These are phyloP conservation scores for Anastatus disparis DNA, from an alignment of 1,140 invertebrate genomes.

Conservation along the genomic window DNA sequence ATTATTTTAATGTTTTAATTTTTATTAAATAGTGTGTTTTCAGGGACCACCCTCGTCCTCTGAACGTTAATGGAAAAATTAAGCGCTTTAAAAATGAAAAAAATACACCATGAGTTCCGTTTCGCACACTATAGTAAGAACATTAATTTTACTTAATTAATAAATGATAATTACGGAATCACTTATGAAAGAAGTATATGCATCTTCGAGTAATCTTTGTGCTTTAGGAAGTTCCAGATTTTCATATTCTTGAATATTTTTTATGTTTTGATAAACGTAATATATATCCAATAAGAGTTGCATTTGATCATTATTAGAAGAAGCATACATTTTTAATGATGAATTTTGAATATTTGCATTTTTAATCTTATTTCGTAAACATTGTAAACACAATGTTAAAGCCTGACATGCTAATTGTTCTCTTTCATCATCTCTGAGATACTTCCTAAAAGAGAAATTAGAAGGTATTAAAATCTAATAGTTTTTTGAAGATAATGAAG, in stretches of 20 bases:
- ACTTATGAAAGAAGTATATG: conserved; percentile 69
- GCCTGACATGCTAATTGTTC: conserved; percentile 81
- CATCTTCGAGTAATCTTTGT: conserved; percentile 70
- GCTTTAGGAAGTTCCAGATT: conserved; percentile 64
- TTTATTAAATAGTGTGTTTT: too few relatives aligned
- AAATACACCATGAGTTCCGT: too few relatives aligned
- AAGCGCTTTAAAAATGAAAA: too few relatives aligned
- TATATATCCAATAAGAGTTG: conserved; percentile 72
- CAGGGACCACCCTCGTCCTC: too few relatives aligned
- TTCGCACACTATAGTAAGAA: too few relatives aligned
- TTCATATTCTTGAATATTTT: conserved; percentile 72
- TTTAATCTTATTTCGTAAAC: conserved; percentile 67
- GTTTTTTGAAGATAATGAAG: neutral
- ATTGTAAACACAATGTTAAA: conserved; percentile 74
- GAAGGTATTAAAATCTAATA: neutral
- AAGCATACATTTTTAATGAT: conserved; percentile 41
- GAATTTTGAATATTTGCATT: conserved; percentile 49
- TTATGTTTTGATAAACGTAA: conserved; percentile 70
- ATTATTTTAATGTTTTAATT: too few relatives aligned
- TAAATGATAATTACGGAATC: conserved; percentile 57
- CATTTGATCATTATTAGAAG: conserved; percentile 52
- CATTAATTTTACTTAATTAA: neutral
- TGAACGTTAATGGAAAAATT: too few relatives aligned
- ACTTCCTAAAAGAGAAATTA: conserved; percentile 70
- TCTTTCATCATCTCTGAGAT: conserved; percentile 83